phyloP scores from a whole-genome alignment of 2,797 vertebrate species.

The Hydrocynus forskahlii region DNA sequence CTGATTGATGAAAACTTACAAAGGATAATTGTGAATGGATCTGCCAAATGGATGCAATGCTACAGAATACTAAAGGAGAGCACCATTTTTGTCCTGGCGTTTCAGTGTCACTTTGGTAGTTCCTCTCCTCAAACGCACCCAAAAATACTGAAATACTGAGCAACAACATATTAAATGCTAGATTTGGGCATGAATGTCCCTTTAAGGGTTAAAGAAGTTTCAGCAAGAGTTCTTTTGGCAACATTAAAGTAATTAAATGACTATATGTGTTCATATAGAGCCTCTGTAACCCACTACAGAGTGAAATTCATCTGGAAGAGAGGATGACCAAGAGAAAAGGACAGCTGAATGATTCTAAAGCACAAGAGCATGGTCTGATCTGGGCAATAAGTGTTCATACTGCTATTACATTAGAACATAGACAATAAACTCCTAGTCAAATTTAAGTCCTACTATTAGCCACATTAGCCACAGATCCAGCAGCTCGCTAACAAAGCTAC shows the following conservation, averaged over 20 bases:
- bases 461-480: constrained; percentile 43
- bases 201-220: not conserved
- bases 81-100: no score
- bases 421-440: not conserved
- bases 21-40: no score
- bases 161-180: no score
- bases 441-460: not conserved
- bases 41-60: no score
- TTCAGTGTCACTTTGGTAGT: no score
- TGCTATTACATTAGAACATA: not conserved
- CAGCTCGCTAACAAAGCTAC: constrained; percentile 60
- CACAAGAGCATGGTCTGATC: not conserved
- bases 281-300: not conserved
- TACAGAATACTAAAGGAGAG: no score
- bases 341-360: constrained; percentile 1
- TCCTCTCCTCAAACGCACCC: no score
- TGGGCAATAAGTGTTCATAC: not conserved
- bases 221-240: not conserved
- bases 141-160: no score
- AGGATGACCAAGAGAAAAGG: not conserved
- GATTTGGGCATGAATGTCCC: no score
- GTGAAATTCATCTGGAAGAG: not conserved
- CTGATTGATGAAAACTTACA: no score
- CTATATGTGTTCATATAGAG: not conserved
- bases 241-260: not conserved